These are phyloP conservation scores for Itoplectis maculator DNA, from an alignment of 2,888 invertebrate genomes.

Conservation along the genomic window DNA sequence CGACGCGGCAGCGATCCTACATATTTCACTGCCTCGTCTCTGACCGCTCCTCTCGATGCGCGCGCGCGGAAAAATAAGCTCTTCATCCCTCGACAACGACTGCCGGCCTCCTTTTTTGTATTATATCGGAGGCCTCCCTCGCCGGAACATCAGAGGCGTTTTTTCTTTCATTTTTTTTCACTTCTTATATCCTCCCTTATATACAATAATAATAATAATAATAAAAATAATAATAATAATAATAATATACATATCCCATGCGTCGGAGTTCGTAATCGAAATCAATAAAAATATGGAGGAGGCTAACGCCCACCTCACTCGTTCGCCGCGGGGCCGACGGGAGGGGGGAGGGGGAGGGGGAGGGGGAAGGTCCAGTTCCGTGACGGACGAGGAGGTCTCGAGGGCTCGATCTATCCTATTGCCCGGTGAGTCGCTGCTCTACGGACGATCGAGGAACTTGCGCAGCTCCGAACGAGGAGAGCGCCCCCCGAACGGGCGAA, in stretches of 20 bases:
- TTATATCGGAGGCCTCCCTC: too few species aligned
- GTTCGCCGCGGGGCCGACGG: too few species aligned
- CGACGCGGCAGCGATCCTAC: constrained; percentile 41
- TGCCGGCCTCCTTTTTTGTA: constrained; percentile 30
- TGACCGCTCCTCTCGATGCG: background rate
- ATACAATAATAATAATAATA: too few species aligned
- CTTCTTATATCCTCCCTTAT: background rate
- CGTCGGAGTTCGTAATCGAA: constrained; percentile 77
- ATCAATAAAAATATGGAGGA: constrained; percentile 81
- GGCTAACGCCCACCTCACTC: constrained; percentile 54
- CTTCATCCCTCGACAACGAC: constrained; percentile 29
- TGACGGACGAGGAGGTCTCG: constrained; percentile 83
- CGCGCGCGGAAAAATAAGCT: constrained; percentile 26
- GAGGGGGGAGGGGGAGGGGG: too few species aligned
- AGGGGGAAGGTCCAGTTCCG: constrained; percentile 73
- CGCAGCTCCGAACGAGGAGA: too few species aligned
- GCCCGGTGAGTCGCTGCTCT: constrained; percentile 64
- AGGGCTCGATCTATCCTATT: constrained; percentile 83
- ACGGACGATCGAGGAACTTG: too few species aligned
- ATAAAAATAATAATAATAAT: too few species aligned
- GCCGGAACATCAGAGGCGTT: constrained; percentile 38
- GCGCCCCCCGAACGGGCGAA: constrained; percentile 41
- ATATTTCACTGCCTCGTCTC: constrained; percentile 54
- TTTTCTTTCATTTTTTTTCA: constrained; percentile 23
- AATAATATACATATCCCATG: too few species aligned